Evolutionary conservation across 2,113 vertebrate genomes (phyloP), one percentile per base, ranked within the genome.

Genomic region (Toxostoma redivivum): DNA sequence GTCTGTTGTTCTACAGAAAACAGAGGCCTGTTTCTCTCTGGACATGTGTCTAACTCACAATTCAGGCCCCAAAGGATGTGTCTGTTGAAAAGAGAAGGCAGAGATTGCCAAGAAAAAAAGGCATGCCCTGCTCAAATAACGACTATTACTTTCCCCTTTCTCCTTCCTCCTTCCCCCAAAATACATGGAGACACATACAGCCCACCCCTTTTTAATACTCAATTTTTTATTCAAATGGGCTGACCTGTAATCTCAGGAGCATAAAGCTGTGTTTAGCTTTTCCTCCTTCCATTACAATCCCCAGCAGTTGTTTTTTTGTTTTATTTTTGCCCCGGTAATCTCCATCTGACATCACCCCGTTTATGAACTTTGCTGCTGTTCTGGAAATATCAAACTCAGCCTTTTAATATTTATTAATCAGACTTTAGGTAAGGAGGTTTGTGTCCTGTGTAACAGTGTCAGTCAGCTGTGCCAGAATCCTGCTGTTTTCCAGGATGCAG

Each of bases 1-100:
- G 56, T 64, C 93, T 97, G 91, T 84, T 86, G 23, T 97, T 98
- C 96, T 96, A 95, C 95, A 95, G 93, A 98, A 97, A 98, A 97
- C 97, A 98, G 98, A 97, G 97, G 82, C 81, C 96, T 1, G 33
- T 94, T 97, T 97, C 96, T 97, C 95, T 86, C 33, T 56, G 79
- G 94, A 71, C 70, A 90, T 96, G 96, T 90, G 90, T 97, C 95
- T 91, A 69, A 82, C 95, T 97, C 97, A 95, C 96, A 90, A 78
- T 86, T 61, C 53, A 9, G 89, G 94, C 94, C 74, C 56, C 82
- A 91, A 91, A 95, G 96, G 93, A 92, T 89, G 84, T 92, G 91
- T 97, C 95, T 97, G 96, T 93, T 94, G 94, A 96, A 95, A 93
- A 92, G 95, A 91, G 94, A 89, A 97, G 95, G 96, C 76, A 95